A percentile compares a stretch with the other conserved stretches of the same genome.
Conservation (phyloP, 37 sponge, comb jelly and placozoan species). For the Spongilla lacustris region DNA sequence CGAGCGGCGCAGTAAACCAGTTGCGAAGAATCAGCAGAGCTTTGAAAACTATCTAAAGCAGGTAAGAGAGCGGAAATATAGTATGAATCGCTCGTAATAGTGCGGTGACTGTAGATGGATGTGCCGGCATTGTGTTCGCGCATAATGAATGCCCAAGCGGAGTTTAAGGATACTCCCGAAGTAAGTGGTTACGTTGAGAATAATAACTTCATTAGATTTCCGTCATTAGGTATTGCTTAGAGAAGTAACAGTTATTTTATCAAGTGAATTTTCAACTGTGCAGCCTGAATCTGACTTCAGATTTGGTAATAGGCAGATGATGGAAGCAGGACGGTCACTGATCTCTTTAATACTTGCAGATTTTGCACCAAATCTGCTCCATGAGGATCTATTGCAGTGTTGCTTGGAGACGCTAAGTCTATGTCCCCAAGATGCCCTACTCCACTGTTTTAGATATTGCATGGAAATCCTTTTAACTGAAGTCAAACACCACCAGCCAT, state of each 20-base stretch:
- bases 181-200: too few relatives aligned
- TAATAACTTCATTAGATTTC: too few relatives aligned
- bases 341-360: neutral
- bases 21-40: neutral
- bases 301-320: neutral
- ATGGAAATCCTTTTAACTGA: neutral
- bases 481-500: neutral
- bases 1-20: neutral
- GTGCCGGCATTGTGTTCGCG: neutral
- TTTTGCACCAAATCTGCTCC: neutral
- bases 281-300: neutral
- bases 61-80: neutral
- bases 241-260: neutral
- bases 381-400: neutral
- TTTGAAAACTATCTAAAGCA: neutral
- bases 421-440: neutral
- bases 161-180: neutral
- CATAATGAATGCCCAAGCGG: neutral
- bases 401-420: neutral
- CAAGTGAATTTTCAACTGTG: neutral
- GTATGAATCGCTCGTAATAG: neutral
- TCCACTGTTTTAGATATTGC: neutral
- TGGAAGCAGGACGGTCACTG: neutral
- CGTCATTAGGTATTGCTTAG: neutral
- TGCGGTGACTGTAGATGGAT: neutral